Evolutionary conservation across 2,113 vertebrate genomes (phyloP), one percentile per base, ranked within the genome.

Genomic region (Picathartes gymnocephalus): DNA sequence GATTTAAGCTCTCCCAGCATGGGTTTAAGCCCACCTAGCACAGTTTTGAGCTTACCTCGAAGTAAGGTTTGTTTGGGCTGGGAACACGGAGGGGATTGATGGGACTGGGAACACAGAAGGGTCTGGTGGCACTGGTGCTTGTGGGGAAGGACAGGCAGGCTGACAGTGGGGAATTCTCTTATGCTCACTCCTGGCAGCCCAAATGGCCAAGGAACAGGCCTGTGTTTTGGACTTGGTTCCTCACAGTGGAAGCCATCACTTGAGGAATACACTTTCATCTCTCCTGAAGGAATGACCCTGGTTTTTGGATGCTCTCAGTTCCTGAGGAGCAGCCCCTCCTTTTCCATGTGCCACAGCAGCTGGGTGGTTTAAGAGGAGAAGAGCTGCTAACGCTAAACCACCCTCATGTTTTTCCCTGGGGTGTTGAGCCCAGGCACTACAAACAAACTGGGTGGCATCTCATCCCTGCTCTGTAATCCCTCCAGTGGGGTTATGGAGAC

Each of bases 141-240:
- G 0, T 11, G n/a, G 72, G 40, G 30, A 48, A 57, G 44, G 31
- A 53, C 45, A 33, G 58, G 27, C 58, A 6, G 1, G 10, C 33
- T 19, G 11, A 16, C 2, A 10, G n/a, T 3, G 27, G 31, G 24
- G 11, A 11, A 5, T 35, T 61, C 15, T 47, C n/a, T 88, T 40
- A 3, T 15, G 61, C 76, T 86, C 20, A 5, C 15, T 2, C n/a
- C 13, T 6, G 10, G 48, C 5, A 1, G 9, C 19, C 21, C 71
- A 31, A 11, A 6, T 9, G 6, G 12, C 6, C 0, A 4, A 68
- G 57, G 25, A 39, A 3, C 4, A 4, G 88, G 54, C 9, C 53
- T 25, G 42, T n/a, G 37, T 31, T 57, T 45, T 24, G 10, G 24
- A 7, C 20, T 48, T 39, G 44, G 13, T 33, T 62, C 30, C 47